These are phyloP conservation scores for Eristalinus aeneus DNA, from an alignment of 2,888 invertebrate genomes.

Conservation along the genomic window DNA sequence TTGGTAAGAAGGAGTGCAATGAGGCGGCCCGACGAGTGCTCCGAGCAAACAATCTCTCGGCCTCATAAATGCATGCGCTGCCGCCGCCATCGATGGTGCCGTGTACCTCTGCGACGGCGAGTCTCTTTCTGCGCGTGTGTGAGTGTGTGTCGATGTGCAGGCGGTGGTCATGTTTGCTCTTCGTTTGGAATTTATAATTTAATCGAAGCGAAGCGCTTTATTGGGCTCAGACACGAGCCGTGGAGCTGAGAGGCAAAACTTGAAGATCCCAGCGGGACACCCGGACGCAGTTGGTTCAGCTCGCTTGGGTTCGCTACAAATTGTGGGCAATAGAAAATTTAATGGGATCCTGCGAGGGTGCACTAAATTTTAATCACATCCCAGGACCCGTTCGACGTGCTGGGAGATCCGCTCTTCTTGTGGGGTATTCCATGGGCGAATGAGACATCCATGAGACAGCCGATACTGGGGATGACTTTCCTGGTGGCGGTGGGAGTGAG, in stretches of 20 bases:
- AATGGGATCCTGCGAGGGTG: slow-evolving; percentile 2
- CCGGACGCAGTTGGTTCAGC: neutral
- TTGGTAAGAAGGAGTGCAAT: slow-evolving; percentile 58
- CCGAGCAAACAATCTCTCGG: slow-evolving; percentile 17
- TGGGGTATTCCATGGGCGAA: neutral
- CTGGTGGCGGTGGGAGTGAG: neutral
- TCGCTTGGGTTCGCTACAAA: slow-evolving; percentile 19
- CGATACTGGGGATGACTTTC: neutral
- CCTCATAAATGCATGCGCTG: slow-evolving; percentile 51
- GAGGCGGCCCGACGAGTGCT: slow-evolving; percentile 47
- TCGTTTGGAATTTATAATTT: slow-evolving; percentile 65
- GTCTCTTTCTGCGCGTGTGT: neutral
- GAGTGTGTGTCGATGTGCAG: slow-evolving; percentile 1
- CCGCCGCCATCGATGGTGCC: neutral
- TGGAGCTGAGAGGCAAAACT: neutral
- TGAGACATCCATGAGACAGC: neutral
- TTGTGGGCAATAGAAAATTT: slow-evolving; percentile 28
- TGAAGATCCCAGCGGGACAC: slow-evolving; percentile 29
- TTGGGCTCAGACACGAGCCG: slow-evolving; percentile 38
- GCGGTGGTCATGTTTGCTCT: slow-evolving; percentile 61
- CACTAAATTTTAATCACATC: neutral
- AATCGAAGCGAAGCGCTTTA: slow-evolving; percentile 56
- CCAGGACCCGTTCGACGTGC: neutral
- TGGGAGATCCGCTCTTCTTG: neutral
- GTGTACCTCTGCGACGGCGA: too few species aligned